Base-by-base conservation (phyloP, 2,888 invertebrate species). In the Stenichneumon culpator region DNA sequence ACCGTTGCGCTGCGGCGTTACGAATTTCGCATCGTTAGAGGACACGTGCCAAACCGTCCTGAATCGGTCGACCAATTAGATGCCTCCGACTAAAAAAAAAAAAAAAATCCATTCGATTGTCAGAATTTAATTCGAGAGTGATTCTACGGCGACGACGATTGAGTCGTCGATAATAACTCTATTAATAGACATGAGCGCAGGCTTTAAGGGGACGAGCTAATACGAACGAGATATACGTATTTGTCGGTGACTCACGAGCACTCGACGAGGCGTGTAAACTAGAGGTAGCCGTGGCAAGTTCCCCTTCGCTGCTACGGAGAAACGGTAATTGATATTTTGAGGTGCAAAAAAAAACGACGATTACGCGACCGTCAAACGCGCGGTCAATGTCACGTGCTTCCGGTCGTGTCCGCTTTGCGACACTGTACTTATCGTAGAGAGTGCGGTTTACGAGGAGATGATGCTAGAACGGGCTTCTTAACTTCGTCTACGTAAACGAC, bases 121-220 rank as follows among this genome's bases (percentile, higher is more conserved):
- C 14, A 57, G 44, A 25, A 36, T 7, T 6, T n/a, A 16, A 63
- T 28, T 65, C 50, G 50, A 5, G 28, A 4, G 39, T 19, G 36
- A 69, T 74, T 57, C 22, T 57, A 3, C 50, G 36, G 32, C 19
- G 39, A 36, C 25, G 36, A 70, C 63, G 14, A 2, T 47, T 83
- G 44, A 11, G 9, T 47, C 67, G 28, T 25, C 44, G 39, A 69
- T 50, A 9, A 22, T 7, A 50, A 11, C n/a, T 77, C 84, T 84
- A 84, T 84, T 73, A 81, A 80, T 84, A 84, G 81, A 63, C 52
- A 47, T 73, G 84, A 84, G 63, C 72, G 77, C 52, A 78, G 3
- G 67, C 57, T 63, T 19, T 57, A 50, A 52, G 47, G 28, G 39
- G 16, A 77, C 72, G 83, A 32, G 75, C 57, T 14, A 47, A 63